Evolutionary conservation across 2,888 invertebrate species (phyloP), one percentile per base, ranked within the genome.

Genomic region (Alviniconcha strummeri): DNA sequence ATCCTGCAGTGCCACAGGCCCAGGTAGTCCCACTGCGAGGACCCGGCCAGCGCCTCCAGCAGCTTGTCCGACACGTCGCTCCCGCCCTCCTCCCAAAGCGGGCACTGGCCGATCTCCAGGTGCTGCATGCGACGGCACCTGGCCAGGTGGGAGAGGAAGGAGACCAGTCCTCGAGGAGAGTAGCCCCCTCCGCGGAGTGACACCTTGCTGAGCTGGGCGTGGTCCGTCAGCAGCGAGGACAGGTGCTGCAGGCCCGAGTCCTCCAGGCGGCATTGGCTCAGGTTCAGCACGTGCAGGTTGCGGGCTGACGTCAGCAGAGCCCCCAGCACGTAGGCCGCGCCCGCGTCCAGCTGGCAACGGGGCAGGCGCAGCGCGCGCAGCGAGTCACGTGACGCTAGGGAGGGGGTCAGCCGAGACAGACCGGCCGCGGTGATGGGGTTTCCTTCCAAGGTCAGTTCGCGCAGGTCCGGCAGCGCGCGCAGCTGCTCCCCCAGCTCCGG

Each of bases 181-280:
- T 77, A 82, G 3, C 77, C 69, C 0, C 77, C 77, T 6, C 52
- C 13, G n/a, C 82, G 76, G 15, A 82, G 77, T 1, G 82, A 76
- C 13, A 82, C 71, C 69, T 82, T 82, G 55, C 54, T 71, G 7
- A 82, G 82, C 36, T 7, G 71, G 2, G 64, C 54, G 60, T 82
- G 76, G 15, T 69, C 55, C 36, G 36, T 9, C 1, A 82, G 69
- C 17, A 57, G 56, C 15, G 8, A 13, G 9, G 77, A 15, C 13
- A 82, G 82, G n/a, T 82, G 82, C 54, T 82, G 69, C 5, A 82
- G 71, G 8, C 82, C 82, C 13, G 76, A 76, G 69, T 82, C 82
- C 17, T 52, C 52, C 54, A 82, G 82, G 56, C 9, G 69, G 54
- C 82, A 77, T 56, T 60, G 11, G 52, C 69, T 69, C 11, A 82